These are phyloP conservation scores for Metalampra italica DNA, from an alignment of 2,888 invertebrate species.

Conservation along the genomic window DNA sequence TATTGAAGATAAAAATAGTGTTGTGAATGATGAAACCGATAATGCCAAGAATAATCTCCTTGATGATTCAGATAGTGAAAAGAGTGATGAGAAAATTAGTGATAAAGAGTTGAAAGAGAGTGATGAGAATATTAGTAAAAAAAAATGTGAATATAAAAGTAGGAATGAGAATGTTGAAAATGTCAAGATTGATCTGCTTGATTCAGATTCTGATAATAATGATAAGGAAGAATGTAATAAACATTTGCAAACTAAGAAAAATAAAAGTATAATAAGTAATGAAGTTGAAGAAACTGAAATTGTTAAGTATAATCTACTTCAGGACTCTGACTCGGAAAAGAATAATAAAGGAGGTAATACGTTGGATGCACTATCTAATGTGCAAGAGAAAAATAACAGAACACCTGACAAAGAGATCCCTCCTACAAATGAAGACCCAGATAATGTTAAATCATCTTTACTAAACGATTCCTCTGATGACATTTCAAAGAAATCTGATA, in stretches of 20 bases:
- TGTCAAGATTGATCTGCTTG: not conserved
- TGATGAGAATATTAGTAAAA: constrained; percentile 2
- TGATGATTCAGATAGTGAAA: not conserved
- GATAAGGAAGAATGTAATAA: constrained; percentile 2
- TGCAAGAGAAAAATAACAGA: not conserved
- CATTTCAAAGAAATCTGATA: constrained; percentile 20
- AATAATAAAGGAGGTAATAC: no score
- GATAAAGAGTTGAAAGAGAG: constrained; percentile 1
- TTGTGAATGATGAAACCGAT: not conserved
- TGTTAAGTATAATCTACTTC: no score
- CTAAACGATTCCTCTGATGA: constrained; percentile 30
- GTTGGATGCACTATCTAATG: no score
- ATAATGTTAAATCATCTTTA: constrained; percentile 24
- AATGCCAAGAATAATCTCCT: not conserved
- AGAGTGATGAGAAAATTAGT: constrained; percentile 3
- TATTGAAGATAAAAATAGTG: not conserved
- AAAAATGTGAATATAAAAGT: not conserved
- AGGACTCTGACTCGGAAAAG: no score
- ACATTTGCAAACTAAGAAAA: not conserved
- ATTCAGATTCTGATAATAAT: not conserved
- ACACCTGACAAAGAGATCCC: not conserved
- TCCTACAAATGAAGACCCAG: constrained; percentile 8
- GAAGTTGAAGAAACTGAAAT: no score
- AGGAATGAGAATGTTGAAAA: not conserved
- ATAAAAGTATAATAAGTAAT: no score